Conservation (phyloP, 35 echinoderm and acorn worm genomes). For the Chiridota heheva region DNA sequence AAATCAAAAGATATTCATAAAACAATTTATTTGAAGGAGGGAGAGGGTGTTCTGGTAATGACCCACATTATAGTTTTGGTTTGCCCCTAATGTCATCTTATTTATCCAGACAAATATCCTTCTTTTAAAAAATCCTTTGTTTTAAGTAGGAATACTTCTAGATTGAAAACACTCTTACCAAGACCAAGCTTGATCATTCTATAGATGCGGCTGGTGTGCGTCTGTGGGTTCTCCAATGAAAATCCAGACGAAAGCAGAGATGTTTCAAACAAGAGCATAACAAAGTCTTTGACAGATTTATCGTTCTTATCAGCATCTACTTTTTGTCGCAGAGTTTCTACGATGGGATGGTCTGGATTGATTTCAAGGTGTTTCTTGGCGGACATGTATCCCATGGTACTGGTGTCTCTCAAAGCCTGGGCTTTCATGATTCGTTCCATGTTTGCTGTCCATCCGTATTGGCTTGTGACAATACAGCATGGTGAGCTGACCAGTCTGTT, state of each 20-base stretch:
- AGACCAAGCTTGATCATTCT: conserved; percentile 99
- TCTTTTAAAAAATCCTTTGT: no score
- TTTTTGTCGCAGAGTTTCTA: conserved; percentile 84
- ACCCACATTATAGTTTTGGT: no score
- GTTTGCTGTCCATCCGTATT: conserved; percentile 99
- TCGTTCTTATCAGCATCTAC: conserved; percentile 98
- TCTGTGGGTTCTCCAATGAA: conserved; percentile 86
- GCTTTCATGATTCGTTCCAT: conserved; percentile 99
- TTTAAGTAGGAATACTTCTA: no score
- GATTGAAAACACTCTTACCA: no score
- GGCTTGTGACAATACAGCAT: conserved; percentile 97
- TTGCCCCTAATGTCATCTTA: no score
- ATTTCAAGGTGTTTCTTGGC: conserved; percentile 99
- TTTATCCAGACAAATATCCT: no score
- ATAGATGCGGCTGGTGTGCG: conserved; percentile 88
- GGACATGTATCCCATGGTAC: conserved; percentile 99
- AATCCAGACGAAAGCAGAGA: conserved; percentile 94
- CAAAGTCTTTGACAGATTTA: conserved; percentile 98
- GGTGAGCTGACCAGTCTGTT: conserved; percentile 87
- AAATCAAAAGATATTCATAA: no score
- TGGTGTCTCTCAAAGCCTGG: conserved; percentile 91
- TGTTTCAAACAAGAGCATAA: conserved; percentile 98
- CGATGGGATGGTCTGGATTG: conserved; percentile 94
- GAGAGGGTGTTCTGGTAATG: no score
- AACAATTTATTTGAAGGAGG: no score